phyloP scores from a whole-genome alignment of 2,797 vertebrate species.

The Myiotriccus ornatus region DNA sequence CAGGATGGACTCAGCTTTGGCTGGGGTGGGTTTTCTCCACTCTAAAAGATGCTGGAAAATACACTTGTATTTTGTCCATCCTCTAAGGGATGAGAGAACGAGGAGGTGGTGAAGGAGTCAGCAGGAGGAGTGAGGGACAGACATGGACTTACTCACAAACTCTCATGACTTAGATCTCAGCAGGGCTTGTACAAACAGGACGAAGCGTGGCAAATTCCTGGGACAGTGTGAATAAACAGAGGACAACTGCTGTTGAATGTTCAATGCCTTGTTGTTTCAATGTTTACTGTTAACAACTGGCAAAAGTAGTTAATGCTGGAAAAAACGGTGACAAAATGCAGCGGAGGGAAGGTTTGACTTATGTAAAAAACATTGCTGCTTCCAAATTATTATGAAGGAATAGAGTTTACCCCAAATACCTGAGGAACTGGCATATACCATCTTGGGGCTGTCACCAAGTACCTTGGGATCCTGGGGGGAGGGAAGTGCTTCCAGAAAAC shows the following conservation, averaged over 20 bases:
- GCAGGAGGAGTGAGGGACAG: background rate
- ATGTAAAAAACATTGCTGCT: background rate
- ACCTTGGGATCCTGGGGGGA: background rate
- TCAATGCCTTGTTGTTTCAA: background rate
- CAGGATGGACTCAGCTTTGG: background rate
- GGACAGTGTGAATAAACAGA: background rate
- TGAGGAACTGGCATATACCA: background rate
- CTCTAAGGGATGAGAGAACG: background rate
- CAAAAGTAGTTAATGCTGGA: background rate
- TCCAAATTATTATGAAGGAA: background rate
- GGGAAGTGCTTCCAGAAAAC: background rate
- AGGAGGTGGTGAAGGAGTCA: background rate
- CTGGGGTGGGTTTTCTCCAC: background rate
- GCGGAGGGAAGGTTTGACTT: background rate
- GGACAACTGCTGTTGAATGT: background rate
- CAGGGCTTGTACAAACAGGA: background rate
- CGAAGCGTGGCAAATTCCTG: background rate
- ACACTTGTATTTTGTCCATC: background rate
- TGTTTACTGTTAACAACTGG: background rate
- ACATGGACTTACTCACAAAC: background rate
- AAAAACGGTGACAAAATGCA: background rate
- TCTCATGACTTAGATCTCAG: background rate
- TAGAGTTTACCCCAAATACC: background rate
- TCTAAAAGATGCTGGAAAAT: background rate
- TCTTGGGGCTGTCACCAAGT: background rate